Base-by-base conservation (phyloP, 2,888 invertebrate genomes). In the Trilocha varians region DNA sequence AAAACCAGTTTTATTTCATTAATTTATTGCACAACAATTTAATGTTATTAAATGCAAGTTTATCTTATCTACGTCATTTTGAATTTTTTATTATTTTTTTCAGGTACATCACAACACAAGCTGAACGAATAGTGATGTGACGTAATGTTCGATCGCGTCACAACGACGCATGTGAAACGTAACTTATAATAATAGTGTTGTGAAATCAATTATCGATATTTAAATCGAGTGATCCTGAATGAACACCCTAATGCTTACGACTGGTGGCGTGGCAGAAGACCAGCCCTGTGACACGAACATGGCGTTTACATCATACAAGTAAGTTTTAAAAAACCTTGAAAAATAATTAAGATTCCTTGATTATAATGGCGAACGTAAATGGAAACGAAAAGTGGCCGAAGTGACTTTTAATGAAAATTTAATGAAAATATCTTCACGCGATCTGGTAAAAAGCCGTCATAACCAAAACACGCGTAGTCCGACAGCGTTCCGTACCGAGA, bases 181-280 rank as follows among this genome's bases (percentile, higher is more conserved):
- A 62, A 61, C 45, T 25, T 52, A 45, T 52, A 58, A 65, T n/a
- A n/a, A 62, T 74, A 72, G 76, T 78, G 76, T 53, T 70, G 78
- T 73, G 68, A 56, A 46, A 59, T 62, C 57, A 57, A 62, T 58
- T 54, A 40, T 52, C 53, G 49, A 38, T 34, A 46, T 48, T 50
- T 16, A 36, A 47, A 34, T 34, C 44, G 32, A 25, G 39, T 43
- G 50, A 61, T 53, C 50, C 59, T 76, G 74, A 65, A 83, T 85
- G 84, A 84, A 85, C 71, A 75, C 78, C 65, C 84, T 85, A 56
- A 85, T 85, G 85, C 82, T 85, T 56, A 85, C 85, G 53, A 72
- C 78, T 50, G 71, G 68, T 47, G 79, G 80, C 52, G 60, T 68
- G 44, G 71, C 76, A 53, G 83, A 84, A 52, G 85, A 85, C 52